Evolutionary conservation across 2,113 vertebrate species (phyloP).

Genomic region (Rhynchopsitta pachyrhyncha): DNA sequence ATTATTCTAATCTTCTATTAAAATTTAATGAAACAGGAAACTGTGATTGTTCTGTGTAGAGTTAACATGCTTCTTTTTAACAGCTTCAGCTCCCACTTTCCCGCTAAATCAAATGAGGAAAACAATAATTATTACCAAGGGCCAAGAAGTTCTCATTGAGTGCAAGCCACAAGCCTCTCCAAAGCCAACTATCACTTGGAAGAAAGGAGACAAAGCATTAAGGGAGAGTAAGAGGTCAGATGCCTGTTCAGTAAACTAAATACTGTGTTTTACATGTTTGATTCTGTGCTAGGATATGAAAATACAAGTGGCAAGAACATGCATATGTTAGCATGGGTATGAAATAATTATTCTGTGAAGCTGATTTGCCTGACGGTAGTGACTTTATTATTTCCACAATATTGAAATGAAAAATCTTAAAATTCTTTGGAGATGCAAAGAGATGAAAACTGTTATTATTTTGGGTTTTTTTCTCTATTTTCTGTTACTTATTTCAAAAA

Average conservation of each 20-base stretch:
- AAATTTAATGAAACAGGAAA: background rate
- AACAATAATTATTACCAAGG: conserved; percentile 86
- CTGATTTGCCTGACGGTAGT: background rate
- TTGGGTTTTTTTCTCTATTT: background rate
- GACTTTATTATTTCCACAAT: background rate
- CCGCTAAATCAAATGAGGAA: conserved; percentile 80
- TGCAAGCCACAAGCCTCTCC: conserved; percentile 92
- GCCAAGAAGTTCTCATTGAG: conserved; percentile 85
- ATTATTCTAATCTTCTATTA: background rate
- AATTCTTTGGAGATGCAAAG: background rate
- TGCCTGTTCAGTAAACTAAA: conserved; percentile 20
- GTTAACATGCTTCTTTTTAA: conserved; percentile 10
- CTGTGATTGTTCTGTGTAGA: background rate
- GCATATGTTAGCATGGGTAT: background rate
- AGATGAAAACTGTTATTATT: background rate
- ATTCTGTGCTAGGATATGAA: background rate
- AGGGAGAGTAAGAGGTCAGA: conserved; percentile 88
- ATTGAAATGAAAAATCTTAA: background rate
- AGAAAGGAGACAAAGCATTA: conserved; percentile 83
- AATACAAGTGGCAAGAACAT: background rate
- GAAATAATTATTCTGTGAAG: background rate
- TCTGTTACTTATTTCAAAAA: background rate
- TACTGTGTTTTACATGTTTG: background rate
- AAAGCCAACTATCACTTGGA: conserved; percentile 91
- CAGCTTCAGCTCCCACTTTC: conserved; percentile 90